These are phyloP conservation scores for Aphidius ervi DNA, from an alignment of 1,140 invertebrate genomes.

Conservation along the genomic window DNA sequence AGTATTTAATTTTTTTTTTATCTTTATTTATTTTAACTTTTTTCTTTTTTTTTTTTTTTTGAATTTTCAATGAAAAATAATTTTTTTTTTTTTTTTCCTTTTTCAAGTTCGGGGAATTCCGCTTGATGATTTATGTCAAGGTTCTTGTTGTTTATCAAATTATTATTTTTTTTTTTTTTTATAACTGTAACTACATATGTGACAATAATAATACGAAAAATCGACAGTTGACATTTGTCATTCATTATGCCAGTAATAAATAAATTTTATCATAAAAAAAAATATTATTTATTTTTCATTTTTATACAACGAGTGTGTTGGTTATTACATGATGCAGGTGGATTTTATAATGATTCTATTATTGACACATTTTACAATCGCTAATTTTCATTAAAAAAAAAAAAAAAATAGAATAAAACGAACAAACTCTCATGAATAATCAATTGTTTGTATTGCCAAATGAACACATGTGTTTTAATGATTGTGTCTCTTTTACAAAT, in stretches of 20 bases:
- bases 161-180: not conserved
- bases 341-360: no score
- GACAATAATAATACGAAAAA: no score
- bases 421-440: no score
- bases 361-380: no score
- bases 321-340: no score
- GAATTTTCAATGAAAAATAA: no score
- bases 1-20: not conserved
- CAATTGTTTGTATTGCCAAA: conserved; percentile 2
- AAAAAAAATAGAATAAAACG: no score
- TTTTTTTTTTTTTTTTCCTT: not conserved
- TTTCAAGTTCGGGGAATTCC: not conserved
- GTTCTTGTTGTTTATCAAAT: not conserved
- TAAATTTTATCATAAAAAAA: no score
- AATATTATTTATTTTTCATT: no score
- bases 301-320: no score
- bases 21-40: conserved; percentile 1
- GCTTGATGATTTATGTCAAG: not conserved
- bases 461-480: not conserved
- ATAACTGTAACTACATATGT: not conserved
- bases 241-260: not conserved
- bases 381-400: no score
- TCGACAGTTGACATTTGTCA: not conserved
- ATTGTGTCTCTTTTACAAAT: not conserved
- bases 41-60: not conserved